Base-by-base conservation (phyloP, 1,140 invertebrate species). In the Lerema accius region DNA sequence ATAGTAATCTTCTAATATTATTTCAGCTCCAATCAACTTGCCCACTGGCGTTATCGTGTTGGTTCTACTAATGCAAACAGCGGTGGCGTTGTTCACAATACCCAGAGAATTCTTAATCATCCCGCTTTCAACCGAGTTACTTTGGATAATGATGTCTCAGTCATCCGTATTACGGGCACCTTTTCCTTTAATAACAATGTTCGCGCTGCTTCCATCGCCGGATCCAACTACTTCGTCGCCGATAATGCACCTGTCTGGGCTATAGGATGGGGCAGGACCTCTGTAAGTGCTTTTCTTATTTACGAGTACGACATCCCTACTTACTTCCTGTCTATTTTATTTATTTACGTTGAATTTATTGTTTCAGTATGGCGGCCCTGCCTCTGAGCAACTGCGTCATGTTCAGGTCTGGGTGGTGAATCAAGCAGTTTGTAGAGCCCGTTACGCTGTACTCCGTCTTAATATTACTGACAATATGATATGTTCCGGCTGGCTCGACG, bases 181-280 rank as follows among this genome's bases (percentile, higher is more conserved):
- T 80, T 94, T 0, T 60, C 79, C 1, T 74, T 67, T 13, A 59
- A 56, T 17, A 60, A 49, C n/a, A 66, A 66, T 15, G 64, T 70
- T 0, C 48, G 42, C 1, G 49, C 63, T 13, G 61, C n/a, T 4
- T 40, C 19, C 3, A 71, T 77, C 23, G 65, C 69, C 10, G 71
- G 69, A 4, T 4, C 65, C 7, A 71, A 70, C 40, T 80, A 70
- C 56, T 48, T 68, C 26, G 43, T 73, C 2, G 40, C 9, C 32
- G 71, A 77, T 19, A 69, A 76, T 39, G 14, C 61, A 28, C n/a
- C n/a, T 7, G 73, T 76, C 5, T 68, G 62, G 55, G 51, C 67
- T 37, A 45, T 65, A 7, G 76, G 73, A 71, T 78, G 73, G 76
- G 73, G 70, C 15, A 15, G 19, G 14, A 65, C 60, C 19, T 48